Conservation (phyloP, 2,888 invertebrate species). For the Saturnia pavonia region DNA sequence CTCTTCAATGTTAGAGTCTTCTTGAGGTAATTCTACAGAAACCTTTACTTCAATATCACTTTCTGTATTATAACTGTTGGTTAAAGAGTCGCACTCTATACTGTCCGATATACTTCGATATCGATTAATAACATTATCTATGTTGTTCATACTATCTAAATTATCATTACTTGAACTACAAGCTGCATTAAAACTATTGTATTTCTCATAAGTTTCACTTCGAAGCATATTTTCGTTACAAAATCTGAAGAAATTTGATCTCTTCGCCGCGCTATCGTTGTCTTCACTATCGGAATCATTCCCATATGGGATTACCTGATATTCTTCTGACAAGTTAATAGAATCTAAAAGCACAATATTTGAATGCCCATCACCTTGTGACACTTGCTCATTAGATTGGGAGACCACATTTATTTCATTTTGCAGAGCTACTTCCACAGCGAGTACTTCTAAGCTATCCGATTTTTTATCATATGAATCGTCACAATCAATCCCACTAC, state of each 20-base stretch:
- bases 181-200: conserved; percentile 71
- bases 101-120: conserved; percentile 62
- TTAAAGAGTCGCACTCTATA: conserved; percentile 64
- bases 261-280: conserved; percentile 45
- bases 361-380: conserved; percentile 48
- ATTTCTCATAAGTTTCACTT: conserved; percentile 72
- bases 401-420: conserved; percentile 51
- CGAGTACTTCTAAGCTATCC: conserved; percentile 67
- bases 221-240: conserved; percentile 73
- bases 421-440: conserved; percentile 52
- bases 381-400: conserved; percentile 46
- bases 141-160: conserved; percentile 56
- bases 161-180: conserved; percentile 60
- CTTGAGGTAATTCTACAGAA: conserved; percentile 56
- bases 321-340: conserved; percentile 63
- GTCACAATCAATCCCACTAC: conserved; percentile 83
- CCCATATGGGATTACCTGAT: conserved; percentile 55
- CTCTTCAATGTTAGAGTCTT: conserved; percentile 46
- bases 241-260: conserved; percentile 60
- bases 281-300: conserved; percentile 52
- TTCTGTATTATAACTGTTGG: conserved; percentile 53
- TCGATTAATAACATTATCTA: conserved; percentile 58
- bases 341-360: conserved; percentile 65
- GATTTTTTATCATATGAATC: conserved; percentile 83
- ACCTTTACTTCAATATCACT: conserved; percentile 67